A percentile compares a stretch with the other conserved stretches of the same genome.
Evolutionary conservation across 2,797 vertebrate genomes (phyloP).

Genomic region (Epinephelus awoara): DNA sequence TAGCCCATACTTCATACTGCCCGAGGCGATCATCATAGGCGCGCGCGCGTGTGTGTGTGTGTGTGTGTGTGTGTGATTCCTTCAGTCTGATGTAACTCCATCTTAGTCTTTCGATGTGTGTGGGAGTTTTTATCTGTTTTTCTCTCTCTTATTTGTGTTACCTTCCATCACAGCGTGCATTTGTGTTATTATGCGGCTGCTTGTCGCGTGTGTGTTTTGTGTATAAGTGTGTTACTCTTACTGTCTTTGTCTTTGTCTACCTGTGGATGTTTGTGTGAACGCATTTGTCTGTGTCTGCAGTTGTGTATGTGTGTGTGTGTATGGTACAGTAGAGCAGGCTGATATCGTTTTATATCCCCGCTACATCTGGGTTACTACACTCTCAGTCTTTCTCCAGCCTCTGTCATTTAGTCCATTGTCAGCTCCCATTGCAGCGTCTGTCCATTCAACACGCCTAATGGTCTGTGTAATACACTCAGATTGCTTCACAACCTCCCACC

Average conservation of each 20-base stretch:
- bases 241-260: neutral
- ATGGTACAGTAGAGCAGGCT: constrained; percentile 41
- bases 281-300: constrained; percentile 19
- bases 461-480: constrained; percentile 81
- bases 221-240: neutral
- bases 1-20: constrained; percentile 56
- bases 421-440: constrained; percentile 69
- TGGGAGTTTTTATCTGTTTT: constrained; percentile 26
- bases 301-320: constrained; percentile 22
- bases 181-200: constrained; percentile 1
- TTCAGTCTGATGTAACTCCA: constrained; percentile 38
- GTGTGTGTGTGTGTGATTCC: constrained; percentile 7
- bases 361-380: constrained; percentile 59
- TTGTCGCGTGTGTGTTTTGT: neutral
- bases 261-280: neutral
- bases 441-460: constrained; percentile 83
- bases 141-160: constrained; percentile 14
- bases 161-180: constrained; percentile 16
- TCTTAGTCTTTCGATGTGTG: constrained; percentile 15
- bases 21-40: neutral
- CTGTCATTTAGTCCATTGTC: constrained; percentile 76
- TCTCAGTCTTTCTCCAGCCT: constrained; percentile 62
- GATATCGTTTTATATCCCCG: constrained; percentile 49
- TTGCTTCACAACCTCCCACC: constrained; percentile 73
- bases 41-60: neutral